Base-by-base conservation (phyloP, 2,888 invertebrate genomes). In the Thereva nobilitata region DNA sequence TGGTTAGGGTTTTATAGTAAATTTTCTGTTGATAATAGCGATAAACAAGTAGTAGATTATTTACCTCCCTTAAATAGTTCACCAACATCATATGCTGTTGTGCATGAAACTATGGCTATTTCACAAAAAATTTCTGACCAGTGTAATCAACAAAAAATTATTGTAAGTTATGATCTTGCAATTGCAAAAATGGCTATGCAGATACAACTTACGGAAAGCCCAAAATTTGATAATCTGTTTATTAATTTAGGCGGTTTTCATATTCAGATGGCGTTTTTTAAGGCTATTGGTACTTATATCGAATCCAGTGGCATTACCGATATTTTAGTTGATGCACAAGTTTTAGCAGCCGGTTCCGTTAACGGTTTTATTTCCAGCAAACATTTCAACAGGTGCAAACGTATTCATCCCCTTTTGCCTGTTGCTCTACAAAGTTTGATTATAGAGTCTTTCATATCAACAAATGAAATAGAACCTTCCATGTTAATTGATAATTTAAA, bases 201-300 rank as follows among this genome's bases (percentile, higher is more conserved):
- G 71, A 74, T 77, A 53, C 73, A 76, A 69, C 50, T 72, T 64
- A 68, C 69, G 57, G 74, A 76, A 64, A 52, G 54, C 44, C 71
- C 74, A 61, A 70, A 64, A 70, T 78, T 74, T 72, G 71, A 76
- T 57, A 74, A 76, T 65, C 10, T 79, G 68, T 79, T 77, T 68
- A 75, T 79, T 52, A 74, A 77, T 73, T 69, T 76, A 23, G 78
- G 77, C 10, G 67, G 72, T 42, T 79, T 81, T 72, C 74, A 75
- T 70, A 64, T 75, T 52, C 67, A 68, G 71, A 69, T 75, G 72
- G 72, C 73, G 4, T 73, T 63, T 70, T 74, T 76, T 61, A 75
- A 75, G 72, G 73, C 76, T 45, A 49, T 76, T 40, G 74, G 75
- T 37, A 73, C 72, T 70, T 74, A 73, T 70, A 75, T 74, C 37